Base-by-base conservation (phyloP, 2,888 invertebrate genomes). In the Apomyelois bistriatella region DNA sequence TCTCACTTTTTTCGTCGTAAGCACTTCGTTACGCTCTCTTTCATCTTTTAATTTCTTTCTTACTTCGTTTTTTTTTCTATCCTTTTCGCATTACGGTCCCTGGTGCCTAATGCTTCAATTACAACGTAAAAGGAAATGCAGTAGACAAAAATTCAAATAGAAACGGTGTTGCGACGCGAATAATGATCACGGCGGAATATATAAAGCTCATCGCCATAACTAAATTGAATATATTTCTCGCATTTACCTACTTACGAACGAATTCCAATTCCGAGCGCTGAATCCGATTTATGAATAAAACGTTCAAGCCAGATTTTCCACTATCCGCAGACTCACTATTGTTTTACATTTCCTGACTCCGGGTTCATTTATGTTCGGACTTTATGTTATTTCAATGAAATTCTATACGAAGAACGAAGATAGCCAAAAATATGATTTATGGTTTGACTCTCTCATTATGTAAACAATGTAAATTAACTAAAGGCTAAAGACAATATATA, bases 11-110 rank as follows among this genome's bases (percentile, higher is more conserved):
- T 76, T 74, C 68, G 65, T 67, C 68, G 65, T 64, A 70, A 74
- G 69, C 74, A 78, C 77, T 81, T 78, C 75, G 72, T 76, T 82
- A 82, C 73, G 73, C 68, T 72, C 65, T 76, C 76, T 76, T 83
- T 82, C 74, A 77, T 83, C 69, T 79, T 77, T 80, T 79, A 80
- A 76, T 80, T 82, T 76, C 65, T 77, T 79, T 75, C 65, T 69
- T 58, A 65, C 66, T 66, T 72, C 72, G 69, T 73, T 81, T 78
- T 71, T 72, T 75, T 74, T 71, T 64, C 48, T 58, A 68, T 70
- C 67, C 60, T 64, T 74, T 75, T 69, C 64, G 66, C 63, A 69
- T 71, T 66, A 61, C 65, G 54, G 62, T 67, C 69, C 68, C 66
- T 53, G 58, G 65, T 62, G 64, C 60, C 71, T 75, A 74, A 79